Evolutionary conservation across 2,113 vertebrate species (phyloP), one percentile per base, ranked within the genome.

Genomic region (Polypterus senegalus): DNA sequence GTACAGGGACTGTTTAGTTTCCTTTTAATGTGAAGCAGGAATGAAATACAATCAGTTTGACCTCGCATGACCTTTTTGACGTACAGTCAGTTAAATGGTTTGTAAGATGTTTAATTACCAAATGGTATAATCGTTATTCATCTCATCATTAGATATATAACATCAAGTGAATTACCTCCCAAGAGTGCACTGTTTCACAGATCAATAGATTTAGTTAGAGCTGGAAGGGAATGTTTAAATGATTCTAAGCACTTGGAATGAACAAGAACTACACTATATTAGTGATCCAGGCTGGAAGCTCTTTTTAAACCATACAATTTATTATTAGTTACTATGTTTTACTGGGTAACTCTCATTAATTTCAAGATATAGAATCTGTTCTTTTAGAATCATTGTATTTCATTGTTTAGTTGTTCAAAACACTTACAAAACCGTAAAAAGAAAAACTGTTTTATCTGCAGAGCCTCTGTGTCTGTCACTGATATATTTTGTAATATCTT

Each of bases 41-140:
- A 75, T 66, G 69, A 74, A 83, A 88, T 82, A 85, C 80, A 85
- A 69, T 69, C 73, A 62, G 55, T 60, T 76, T 81, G 83, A 92
- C 87, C 88, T 88, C 83, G 73, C 77, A 85, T 87, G 85, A 89
- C 87, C 89, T 87, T 81, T 87, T 76, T 86, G 84, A 88, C 71
- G 57, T 81, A 78, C 74, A 87, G 80, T 90, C 87, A 91, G 81
- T 91, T 93, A 91, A 92, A 91, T 90, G 87, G 84, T 90, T 92
- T 92, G 84, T 89, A 93, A 90, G 89, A 91, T 58, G 74, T 91
- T 94, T 97, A 96, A 94, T 95, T 95, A 93, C 86, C 87, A 91
- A 92, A 89, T 87, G 82, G 87, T 89, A 83, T 89, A 88, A 91
- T 94, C 86, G 86, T 92, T 90, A 89, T 89, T 96, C 89, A 92